A percentile compares a stretch with the other conserved stretches of the same genome.
phyloP scores from a whole-genome alignment of 64 coral and sea anemone genomes.

The Porites australiensis region DNA sequence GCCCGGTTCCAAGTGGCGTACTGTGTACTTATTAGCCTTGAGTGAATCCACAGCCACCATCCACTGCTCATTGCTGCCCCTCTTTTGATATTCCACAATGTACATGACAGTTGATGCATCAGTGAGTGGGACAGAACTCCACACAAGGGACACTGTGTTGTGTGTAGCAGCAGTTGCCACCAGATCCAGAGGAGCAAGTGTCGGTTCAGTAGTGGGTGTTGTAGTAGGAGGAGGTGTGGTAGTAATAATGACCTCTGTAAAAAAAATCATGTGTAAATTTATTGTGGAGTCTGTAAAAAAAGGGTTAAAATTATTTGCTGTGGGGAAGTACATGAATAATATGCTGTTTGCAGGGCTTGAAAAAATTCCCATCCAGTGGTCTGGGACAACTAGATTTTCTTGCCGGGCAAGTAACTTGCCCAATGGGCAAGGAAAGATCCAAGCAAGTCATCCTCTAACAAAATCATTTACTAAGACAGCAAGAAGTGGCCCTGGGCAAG shows the following conservation, averaged over 20 bases:
- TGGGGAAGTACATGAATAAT: no score
- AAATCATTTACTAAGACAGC: no score
- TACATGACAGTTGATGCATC: constrained; percentile 9
- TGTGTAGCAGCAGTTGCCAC: constrained; percentile 2
- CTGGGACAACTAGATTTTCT: no score
- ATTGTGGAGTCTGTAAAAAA: no score
- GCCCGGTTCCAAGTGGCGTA: constrained; percentile 21
- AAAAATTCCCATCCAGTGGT: no score
- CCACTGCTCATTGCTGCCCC: constrained; percentile 24
- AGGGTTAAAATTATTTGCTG: no score
- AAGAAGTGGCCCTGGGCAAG: no score
- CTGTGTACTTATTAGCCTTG: constrained; percentile 28
- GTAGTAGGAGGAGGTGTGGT: constrained; percentile 23
- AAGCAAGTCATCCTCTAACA: no score
- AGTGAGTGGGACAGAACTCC: constrained; percentile 34
- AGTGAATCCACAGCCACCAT: constrained; percentile 16
- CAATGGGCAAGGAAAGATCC: no score
- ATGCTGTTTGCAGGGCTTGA: no score
- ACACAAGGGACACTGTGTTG: constrained; percentile 20
- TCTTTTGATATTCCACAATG: constrained; percentile 59
- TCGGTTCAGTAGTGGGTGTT: neutral
- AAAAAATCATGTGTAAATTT: neutral
- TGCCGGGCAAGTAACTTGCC: no score
- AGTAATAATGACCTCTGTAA: constrained; percentile 31
- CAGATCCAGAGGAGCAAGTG: constrained; percentile 45